Base-by-base conservation (phyloP, 1,140 invertebrate species). In the Drosophila punjabiensis region DNA sequence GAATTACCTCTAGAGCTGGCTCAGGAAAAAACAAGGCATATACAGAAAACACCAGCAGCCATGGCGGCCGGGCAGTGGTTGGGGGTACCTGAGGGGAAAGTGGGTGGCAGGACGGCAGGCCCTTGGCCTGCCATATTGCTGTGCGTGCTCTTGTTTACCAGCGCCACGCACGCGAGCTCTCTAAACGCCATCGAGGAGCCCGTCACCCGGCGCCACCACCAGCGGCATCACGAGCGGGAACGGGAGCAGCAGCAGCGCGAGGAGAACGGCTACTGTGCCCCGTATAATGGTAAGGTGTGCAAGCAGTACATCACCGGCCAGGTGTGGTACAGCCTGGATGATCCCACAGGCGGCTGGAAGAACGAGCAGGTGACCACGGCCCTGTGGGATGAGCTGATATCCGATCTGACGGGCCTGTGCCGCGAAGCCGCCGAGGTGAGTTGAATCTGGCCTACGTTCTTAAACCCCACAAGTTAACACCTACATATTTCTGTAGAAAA, bases 211-310 rank as follows among this genome's bases (percentile, higher is more conserved):
- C 87, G 79, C 18, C 91, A 92, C 60, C 90, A 92, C 32, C 90
- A 92, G 63, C 76, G 76, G 18, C 87, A 92, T 37, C 82, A 89
- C 37, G 73, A 63, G 13, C 74, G 83, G 24, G 32, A 77, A 32
- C 67, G 30, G 9, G 48, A 50, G 24, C 47, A 50, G 24, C 47
- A 48, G 47, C 48, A 78, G 16, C 56, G 71, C 13, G 91, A 93
- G 59, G 91, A 92, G 60, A 91, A 93, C 62, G 96, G 96, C 28
- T 96, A 97, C 93, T 99, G 98, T 95, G 96, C 96, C 20, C 95
- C 96, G 4, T 99, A 99, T 93, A 97, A 95, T 94, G 98, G 98
- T 33, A 96, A 97, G 93, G 95, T 98, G 73, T 99, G 98, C 93
- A 96, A 96, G 87, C 95, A 96, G 82, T 97, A 97, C 92, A 94